These are phyloP conservation scores for Sebastes dallii DNA, from an alignment of 2,797 vertebrate genomes.

Conservation along the genomic window DNA sequence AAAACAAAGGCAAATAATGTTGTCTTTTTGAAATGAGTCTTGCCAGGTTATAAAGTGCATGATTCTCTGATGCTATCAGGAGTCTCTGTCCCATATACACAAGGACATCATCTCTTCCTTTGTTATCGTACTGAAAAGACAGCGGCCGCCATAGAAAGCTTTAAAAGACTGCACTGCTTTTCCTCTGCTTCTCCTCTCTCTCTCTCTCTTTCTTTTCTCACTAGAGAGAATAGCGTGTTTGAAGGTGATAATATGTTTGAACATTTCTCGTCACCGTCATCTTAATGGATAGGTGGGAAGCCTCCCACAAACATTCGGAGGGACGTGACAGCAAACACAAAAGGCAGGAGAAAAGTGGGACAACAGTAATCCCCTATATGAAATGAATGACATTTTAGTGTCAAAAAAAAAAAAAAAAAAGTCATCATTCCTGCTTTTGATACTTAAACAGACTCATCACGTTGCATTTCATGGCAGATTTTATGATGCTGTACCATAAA, in stretches of 20 bases:
- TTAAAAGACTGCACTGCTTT: background rate
- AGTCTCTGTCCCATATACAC: background rate
- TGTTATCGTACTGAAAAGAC: constrained; percentile 2
- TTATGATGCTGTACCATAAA: constrained; percentile 19
- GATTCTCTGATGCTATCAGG: background rate
- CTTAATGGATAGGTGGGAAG: constrained; percentile 20
- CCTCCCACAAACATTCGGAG: constrained; percentile 23
- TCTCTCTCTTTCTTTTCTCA: background rate
- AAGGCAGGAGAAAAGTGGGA: constrained; percentile 46
- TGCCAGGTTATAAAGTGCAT: background rate
- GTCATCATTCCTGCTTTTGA: constrained; percentile 17
- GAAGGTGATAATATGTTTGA: constrained; percentile 44
- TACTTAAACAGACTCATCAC: constrained; percentile 17
- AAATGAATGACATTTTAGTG: constrained; percentile 49
- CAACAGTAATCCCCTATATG: constrained; percentile 49
- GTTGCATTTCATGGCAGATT: constrained; percentile 28
- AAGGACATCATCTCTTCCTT: constrained; percentile 7
- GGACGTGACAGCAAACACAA: constrained; percentile 44
- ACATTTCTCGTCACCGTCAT: constrained; percentile 28
- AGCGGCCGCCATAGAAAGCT: background rate
- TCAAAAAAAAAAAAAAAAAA: constrained; percentile 10
- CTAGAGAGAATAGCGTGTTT: constrained; percentile 1
- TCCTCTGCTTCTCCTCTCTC: background rate
- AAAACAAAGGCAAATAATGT: background rate
- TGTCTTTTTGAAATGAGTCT: background rate